Evolutionary conservation across 1,140 invertebrate species (phyloP).

Genomic region (Phortica variegata): DNA sequence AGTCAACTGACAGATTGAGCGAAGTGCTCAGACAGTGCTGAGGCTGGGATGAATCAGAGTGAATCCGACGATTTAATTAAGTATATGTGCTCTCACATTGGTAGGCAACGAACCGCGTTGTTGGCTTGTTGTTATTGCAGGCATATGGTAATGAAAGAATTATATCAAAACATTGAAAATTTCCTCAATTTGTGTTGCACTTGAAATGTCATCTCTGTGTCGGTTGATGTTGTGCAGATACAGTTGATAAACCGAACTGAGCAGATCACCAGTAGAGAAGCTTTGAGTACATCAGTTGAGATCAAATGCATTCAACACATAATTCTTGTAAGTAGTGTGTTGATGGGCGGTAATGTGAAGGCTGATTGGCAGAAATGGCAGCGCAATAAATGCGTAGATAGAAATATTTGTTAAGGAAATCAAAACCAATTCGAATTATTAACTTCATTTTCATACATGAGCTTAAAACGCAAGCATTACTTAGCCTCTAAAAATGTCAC

Average conservation of each 20-base stretch:
- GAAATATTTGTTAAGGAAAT: no score
- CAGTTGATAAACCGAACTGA: no score
- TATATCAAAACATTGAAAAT: conserved; percentile 47
- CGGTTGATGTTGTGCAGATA: conserved; percentile 43
- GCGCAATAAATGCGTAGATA: no score
- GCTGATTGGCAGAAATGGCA: no score
- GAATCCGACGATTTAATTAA: conserved; percentile 37
- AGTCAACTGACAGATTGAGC: no score
- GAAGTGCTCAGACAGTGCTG: neutral
- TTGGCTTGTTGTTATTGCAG: conserved; percentile 1
- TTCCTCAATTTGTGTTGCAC: conserved; percentile 28
- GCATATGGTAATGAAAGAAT: conserved; percentile 46
- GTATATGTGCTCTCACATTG: conserved; percentile 29
- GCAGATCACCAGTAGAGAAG: no score
- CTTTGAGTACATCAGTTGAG: no score
- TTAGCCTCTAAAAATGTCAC: no score
- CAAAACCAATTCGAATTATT: conserved; percentile 36
- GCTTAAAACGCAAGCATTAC: no score
- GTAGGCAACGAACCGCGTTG: neutral
- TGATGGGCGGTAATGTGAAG: no score
- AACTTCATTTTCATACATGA: conserved; percentile 9
- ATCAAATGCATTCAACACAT: no score
- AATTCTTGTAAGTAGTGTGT: no score
- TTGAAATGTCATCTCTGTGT: conserved; percentile 52
- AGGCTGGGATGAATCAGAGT: neutral